A percentile compares a stretch with the other conserved stretches of the same genome.
These are phyloP conservation scores for Lepidonotus clava DNA, from an alignment of 2,888 invertebrate genomes.

Conservation along the genomic window DNA sequence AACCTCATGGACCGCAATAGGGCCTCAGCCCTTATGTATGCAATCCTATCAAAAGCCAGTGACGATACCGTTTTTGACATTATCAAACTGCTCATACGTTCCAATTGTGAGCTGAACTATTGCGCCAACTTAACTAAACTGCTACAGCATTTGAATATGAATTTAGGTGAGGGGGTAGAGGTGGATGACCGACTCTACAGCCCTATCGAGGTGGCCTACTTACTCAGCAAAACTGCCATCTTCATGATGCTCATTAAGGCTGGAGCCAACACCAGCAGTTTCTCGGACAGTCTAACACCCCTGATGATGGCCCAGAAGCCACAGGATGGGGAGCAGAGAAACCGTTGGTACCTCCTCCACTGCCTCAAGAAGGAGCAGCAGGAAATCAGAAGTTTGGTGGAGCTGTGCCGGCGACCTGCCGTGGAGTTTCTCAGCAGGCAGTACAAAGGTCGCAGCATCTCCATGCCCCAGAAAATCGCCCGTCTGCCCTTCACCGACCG, in stretches of 20 bases:
- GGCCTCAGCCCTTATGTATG: slow-evolving; percentile 62
- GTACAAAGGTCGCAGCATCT: background rate
- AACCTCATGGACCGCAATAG: slow-evolving; percentile 60
- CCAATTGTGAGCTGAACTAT: slow-evolving; percentile 69
- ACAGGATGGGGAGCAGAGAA: background rate
- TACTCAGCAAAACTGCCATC: slow-evolving; percentile 51
- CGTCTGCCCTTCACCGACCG: slow-evolving; percentile 47
- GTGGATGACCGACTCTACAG: slow-evolving; percentile 57
- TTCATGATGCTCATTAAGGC: slow-evolving; percentile 61
- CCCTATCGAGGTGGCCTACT: slow-evolving; percentile 60
- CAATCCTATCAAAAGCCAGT: slow-evolving; percentile 60
- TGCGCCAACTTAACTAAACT: slow-evolving; percentile 56
- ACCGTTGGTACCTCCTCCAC: slow-evolving; percentile 56
- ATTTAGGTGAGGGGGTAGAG: background rate
- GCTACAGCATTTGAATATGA: background rate
- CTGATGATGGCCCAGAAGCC: background rate
- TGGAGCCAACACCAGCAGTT: slow-evolving; percentile 39
- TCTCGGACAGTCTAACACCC: background rate
- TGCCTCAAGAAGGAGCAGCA: slow-evolving; percentile 58
- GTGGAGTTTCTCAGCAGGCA: slow-evolving; percentile 23
- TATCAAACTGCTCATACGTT: slow-evolving; percentile 70
- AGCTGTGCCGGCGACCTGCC: slow-evolving; percentile 63
- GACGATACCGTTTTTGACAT: slow-evolving; percentile 59
- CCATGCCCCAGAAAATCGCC: slow-evolving; percentile 37
- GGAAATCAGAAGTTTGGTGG: slow-evolving; percentile 63